Evolutionary conservation across 2,888 invertebrate genomes (phyloP).

Genomic region (Parthenolecanium corni): DNA sequence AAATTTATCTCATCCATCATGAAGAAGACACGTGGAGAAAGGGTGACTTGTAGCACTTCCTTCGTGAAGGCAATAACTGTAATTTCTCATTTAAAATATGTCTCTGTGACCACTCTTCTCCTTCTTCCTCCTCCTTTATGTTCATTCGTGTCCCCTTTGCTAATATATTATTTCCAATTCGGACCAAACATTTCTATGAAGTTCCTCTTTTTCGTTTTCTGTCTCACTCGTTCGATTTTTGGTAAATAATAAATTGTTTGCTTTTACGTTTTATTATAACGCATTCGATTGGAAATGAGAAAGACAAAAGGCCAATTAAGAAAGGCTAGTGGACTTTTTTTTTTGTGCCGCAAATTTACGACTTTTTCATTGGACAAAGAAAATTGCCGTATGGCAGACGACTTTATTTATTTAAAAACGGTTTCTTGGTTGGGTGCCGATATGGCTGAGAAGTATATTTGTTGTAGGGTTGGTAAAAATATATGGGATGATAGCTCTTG

Average conservation of each 20-base stretch:
- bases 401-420: no score
- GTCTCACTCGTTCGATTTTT: no score
- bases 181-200: conserved; percentile 8
- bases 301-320: conserved; percentile 16
- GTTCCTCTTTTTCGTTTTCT: no score
- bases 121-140: background rate
- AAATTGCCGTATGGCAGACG: no score
- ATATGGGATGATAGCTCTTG: no score
- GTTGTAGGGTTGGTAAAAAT: no score
- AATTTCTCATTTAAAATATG: conserved; percentile 21
- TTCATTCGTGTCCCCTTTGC: background rate
- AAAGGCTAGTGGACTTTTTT: background rate
- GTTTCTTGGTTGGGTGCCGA: no score
- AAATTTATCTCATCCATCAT: conserved; percentile 21
- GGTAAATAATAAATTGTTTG: conserved; percentile 23
- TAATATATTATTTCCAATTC: background rate
- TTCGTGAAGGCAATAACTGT: conserved; percentile 12
- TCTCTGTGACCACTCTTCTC: background rate
- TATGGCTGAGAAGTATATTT: no score
- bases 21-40: conserved; percentile 22
- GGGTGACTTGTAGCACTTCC: conserved; percentile 7
- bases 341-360: background rate
- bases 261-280: background rate
- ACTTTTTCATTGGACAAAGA: no score
- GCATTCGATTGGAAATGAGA: conserved; percentile 4